Percentiles rank a stretch among this genome's conserved stretches.
phyloP scores from a whole-genome alignment of 2,888 invertebrate species.

The Leptogaster cylindrica region DNA sequence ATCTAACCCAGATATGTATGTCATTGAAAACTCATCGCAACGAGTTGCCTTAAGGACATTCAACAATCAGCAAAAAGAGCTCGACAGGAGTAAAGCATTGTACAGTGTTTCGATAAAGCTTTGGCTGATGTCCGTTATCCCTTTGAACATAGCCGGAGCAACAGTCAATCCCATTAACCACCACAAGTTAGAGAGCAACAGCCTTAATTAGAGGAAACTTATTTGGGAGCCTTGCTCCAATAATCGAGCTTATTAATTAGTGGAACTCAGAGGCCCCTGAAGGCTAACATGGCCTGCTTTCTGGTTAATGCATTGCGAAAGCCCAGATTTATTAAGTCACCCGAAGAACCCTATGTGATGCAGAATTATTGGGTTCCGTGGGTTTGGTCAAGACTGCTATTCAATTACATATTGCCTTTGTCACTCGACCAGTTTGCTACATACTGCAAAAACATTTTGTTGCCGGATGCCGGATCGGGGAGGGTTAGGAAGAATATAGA shows the following conservation, averaged over 20 bases:
- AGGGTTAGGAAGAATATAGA: no score
- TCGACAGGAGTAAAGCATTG: no score
- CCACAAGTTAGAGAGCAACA: slow-evolving; percentile 34
- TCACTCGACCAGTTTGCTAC: no score
- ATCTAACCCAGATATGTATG: no score
- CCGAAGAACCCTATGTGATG: slow-evolving; percentile 19
- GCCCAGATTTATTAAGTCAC: slow-evolving; percentile 36
- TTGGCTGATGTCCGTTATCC: slow-evolving; percentile 26
- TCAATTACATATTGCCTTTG: no score
- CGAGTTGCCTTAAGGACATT: no score
- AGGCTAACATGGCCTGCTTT: slow-evolving; percentile 12
- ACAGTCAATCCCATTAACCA: slow-evolving; percentile 28
- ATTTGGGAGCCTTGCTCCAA: slow-evolving; percentile 31
- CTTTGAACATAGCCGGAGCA: slow-evolving; percentile 1
- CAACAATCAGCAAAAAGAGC: no score
- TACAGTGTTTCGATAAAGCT: no score
- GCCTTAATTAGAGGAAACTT: slow-evolving; percentile 37
- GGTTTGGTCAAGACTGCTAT: neutral
- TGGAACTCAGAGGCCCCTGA: slow-evolving; percentile 26
- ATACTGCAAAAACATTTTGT: no score
- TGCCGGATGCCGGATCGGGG: no score
- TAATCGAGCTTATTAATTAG: slow-evolving; percentile 41
- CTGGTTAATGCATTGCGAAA: slow-evolving; percentile 33
- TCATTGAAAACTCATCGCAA: no score
- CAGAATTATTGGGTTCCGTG: slow-evolving; percentile 26